A percentile compares a stretch with the other conserved stretches of the same genome.
phyloP scores from a whole-genome alignment of 2,113 vertebrate genomes.

The Pongo abelii region DNA sequence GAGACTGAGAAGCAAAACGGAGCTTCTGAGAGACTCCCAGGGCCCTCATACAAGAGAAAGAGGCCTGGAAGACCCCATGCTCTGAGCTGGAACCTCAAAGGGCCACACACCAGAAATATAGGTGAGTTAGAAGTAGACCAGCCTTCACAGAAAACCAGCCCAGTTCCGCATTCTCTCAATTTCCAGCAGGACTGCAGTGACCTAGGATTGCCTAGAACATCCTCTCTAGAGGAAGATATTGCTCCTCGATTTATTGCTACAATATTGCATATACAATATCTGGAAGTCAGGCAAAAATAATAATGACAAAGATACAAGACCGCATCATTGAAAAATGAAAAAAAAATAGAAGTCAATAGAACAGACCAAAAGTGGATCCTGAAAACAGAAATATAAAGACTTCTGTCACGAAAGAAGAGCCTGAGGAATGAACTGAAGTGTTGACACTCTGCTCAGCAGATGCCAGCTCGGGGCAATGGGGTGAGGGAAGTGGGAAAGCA shows the following conservation, averaged over 20 bases:
- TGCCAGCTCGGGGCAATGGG: neutral
- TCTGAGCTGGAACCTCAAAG: neutral
- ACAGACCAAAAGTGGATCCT: neutral
- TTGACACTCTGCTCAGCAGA: neutral
- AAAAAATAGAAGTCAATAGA: neutral
- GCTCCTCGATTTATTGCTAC: neutral
- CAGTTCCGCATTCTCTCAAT: neutral
- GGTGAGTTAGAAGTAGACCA: neutral
- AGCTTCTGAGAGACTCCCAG: neutral
- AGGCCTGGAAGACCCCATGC: neutral
- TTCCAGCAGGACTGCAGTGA: neutral
- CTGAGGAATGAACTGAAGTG: neutral
- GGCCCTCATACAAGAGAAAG: neutral
- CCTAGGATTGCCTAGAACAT: neutral
- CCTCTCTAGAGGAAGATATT: neutral
- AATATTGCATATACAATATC: neutral
- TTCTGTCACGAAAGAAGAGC: neutral
- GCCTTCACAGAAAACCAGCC: neutral
- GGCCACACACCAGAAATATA: neutral
- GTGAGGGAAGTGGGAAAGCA: neutral
- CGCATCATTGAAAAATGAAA: neutral
- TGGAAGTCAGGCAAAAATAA: neutral
- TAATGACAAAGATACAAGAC: neutral
- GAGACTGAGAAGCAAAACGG: neutral
- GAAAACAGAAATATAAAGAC: neutral